Conservation (phyloP, 1,140 invertebrate genomes). For the Diorhabda elongata region DNA sequence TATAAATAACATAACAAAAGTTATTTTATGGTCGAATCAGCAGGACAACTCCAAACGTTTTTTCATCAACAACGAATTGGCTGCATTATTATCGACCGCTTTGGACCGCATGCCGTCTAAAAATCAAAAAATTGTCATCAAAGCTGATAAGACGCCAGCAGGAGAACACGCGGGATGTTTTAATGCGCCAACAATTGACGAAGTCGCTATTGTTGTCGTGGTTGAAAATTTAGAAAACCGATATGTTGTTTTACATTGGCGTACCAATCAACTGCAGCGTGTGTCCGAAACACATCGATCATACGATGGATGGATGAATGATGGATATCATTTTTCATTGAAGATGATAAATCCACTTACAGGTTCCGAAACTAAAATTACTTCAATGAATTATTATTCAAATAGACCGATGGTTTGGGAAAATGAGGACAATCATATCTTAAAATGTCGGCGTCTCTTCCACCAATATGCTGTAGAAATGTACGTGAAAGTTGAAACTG, state of each 20-base stretch:
- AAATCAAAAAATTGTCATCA: background rate
- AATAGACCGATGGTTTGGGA: too few species aligned
- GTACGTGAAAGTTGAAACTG: background rate
- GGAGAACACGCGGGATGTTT: too few species aligned
- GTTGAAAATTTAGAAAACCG: background rate
- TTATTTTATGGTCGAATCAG: background rate
- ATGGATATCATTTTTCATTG: background rate
- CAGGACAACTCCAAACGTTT: background rate
- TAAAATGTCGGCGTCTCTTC: background rate
- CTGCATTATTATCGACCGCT: background rate
- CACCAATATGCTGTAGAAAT: background rate
- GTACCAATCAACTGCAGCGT: background rate
- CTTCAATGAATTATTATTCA: too few species aligned
- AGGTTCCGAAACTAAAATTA: background rate
- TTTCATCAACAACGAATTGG: background rate
- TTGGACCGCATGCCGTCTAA: background rate
- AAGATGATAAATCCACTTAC: background rate
- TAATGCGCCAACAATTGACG: background rate
- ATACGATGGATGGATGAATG: too few species aligned
- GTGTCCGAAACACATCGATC: background rate
- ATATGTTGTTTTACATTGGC: background rate
- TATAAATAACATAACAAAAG: background rate
- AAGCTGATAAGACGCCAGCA: background rate
- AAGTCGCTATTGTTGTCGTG: background rate
- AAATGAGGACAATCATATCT: background rate